Evolutionary conservation across 2,113 vertebrate genomes (phyloP).

Genomic region (Lucifuga dentata): DNA sequence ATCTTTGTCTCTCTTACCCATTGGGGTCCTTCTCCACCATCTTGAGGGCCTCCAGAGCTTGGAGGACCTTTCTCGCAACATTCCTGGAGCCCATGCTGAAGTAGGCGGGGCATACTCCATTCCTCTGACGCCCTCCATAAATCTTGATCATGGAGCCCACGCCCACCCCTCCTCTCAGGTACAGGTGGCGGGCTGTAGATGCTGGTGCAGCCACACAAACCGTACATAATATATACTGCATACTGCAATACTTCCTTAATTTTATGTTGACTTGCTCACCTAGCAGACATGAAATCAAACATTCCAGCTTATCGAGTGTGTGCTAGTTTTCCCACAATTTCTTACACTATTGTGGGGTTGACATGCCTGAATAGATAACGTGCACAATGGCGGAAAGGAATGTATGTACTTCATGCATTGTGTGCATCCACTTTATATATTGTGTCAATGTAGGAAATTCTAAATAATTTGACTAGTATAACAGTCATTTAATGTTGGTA

Average conservation of each 20-base stretch:
- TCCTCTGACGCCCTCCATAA: constrained; percentile 90
- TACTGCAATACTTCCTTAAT: constrained; percentile 18
- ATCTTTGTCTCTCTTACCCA: constrained; percentile 79
- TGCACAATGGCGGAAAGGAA: constrained; percentile 1
- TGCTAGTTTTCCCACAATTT: constrained; percentile 13
- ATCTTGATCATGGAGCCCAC: constrained; percentile 94
- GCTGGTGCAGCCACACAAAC: constrained; percentile 72
- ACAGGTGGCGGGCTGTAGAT: constrained; percentile 89
- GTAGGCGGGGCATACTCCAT: constrained; percentile 90
- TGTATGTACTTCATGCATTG: too few relatives aligned
- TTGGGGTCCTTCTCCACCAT: constrained; percentile 95
- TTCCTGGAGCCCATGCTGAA: constrained; percentile 91
- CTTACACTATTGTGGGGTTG: not conserved
- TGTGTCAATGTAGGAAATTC: not conserved
- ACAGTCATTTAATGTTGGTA: not conserved
- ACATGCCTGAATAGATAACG: constrained; percentile 28
- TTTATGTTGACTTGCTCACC: not conserved
- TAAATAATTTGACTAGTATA: not conserved
- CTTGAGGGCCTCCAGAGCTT: constrained; percentile 90
- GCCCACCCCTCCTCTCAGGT: constrained; percentile 88
- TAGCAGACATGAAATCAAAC: constrained; percentile 40
- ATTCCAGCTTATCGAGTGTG: constrained; percentile 49
- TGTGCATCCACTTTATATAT: constrained; percentile 27
- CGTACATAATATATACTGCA: not conserved
- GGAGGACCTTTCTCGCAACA: constrained; percentile 88